Base-by-base conservation (phyloP, 2,113 vertebrate species). In the Cygnus buccinator region DNA sequence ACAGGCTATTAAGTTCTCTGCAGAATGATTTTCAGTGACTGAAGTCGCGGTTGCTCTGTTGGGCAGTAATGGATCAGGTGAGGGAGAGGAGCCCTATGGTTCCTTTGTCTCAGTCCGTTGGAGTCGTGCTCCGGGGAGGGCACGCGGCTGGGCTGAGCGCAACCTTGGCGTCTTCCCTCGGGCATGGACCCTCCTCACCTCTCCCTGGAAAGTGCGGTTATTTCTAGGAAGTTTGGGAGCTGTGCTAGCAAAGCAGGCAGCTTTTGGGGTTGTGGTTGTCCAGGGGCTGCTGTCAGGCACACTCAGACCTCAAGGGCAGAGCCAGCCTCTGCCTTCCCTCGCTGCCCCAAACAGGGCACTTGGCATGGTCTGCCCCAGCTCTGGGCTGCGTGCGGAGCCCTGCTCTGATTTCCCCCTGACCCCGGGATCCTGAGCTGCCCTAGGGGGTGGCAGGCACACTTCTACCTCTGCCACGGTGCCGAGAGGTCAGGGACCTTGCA, bases 201-300 rank as follows among this genome's bases (percentile, higher is more conserved):
- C 2, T 4, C 29, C 19, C 31, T 63, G 70, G 50, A 11, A 66
- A 89, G 21, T 33, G 7, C 41, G 4, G 43, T 10, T 46, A 7
- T 68, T 84, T 75, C 78, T 46, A 29, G 57, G 2, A 82, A 86
- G 79, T 86, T 73, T 88, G 63, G 79, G 44, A 66, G 15, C 4
- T 59, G 4, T 6, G 4, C 19, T 15, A 80, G 76, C 59, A 17
- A 39, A 76, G 9, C 29, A 6, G 21, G 70, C 0, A 1, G 33
- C 3, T 89, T 48, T 71, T 0, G 25, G 39, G 57, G 8, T 33
- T 3, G 26, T 37, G 6, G 39, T 1, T 13, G 22, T 3, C 9
- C 52, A 58, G 57, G 19, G 11, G 11, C 57, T 2, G 1, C 66
- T 29, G 21, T 7, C 0, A 4, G 23, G 12, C 79, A 58, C 0